These are phyloP conservation scores for Mormyrops attenuatus DNA, from an alignment of 2,797 vertebrate genomes.

Conservation along the genomic window DNA sequence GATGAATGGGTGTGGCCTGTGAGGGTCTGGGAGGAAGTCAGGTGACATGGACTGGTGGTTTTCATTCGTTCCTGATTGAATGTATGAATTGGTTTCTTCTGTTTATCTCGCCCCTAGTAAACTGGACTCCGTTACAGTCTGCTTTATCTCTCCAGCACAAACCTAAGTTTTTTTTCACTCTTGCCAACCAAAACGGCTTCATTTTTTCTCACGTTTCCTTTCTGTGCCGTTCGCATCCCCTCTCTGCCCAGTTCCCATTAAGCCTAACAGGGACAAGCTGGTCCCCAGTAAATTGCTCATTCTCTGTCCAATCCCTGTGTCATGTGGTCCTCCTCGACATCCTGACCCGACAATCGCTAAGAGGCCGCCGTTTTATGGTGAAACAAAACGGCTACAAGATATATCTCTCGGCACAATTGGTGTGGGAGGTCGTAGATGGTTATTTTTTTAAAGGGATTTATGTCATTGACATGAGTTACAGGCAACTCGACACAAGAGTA, in stretches of 20 bases:
- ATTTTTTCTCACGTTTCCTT: background rate
- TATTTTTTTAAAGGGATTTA: slow-evolving; percentile 2
- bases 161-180: background rate
- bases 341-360: background rate
- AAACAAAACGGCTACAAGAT: background rate
- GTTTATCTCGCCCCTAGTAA: background rate
- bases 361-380: background rate
- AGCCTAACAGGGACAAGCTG: background rate
- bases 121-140: background rate
- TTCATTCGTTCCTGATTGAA: background rate
- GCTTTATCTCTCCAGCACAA: background rate
- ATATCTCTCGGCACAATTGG: background rate
- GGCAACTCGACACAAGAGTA: background rate
- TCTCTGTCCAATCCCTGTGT: background rate
- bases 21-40: background rate
- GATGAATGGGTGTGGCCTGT: background rate
- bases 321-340: background rate
- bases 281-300: background rate
- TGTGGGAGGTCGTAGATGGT: background rate
- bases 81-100: background rate
- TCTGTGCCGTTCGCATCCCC: background rate
- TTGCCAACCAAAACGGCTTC: background rate
- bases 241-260: background rate
- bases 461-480: background rate
- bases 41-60: background rate